These are phyloP conservation scores for Mamestra configurata DNA, from an alignment of 1,140 invertebrate genomes.

Conservation along the genomic window DNA sequence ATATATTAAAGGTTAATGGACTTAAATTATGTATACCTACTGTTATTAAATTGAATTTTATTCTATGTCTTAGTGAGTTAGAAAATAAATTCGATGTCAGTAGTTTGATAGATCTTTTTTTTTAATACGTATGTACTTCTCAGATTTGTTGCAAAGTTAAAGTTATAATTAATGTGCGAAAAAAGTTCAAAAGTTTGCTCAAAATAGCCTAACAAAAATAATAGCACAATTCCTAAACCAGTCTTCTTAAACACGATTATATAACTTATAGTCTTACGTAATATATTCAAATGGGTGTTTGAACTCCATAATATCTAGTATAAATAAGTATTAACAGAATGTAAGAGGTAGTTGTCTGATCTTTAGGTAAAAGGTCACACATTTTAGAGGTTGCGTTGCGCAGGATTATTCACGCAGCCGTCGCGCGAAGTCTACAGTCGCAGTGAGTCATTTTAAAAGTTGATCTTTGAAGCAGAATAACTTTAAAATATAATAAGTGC, in stretches of 20 bases:
- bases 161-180: background rate
- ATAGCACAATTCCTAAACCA: background rate
- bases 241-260: background rate
- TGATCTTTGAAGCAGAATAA: constrained; percentile 4
- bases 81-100: background rate
- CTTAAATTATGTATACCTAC: background rate
- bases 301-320: background rate
- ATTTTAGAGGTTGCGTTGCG: background rate
- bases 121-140: too few relatives aligned
- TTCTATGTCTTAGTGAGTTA: background rate
- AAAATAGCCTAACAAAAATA: background rate
- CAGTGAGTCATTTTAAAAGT: constrained; percentile 22
- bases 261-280: background rate
- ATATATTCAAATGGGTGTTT: constrained; percentile 18
- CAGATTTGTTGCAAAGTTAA: too few relatives aligned
- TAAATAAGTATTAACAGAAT: background rate
- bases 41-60: background rate
- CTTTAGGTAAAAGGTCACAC: background rate
- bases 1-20: constrained; percentile 6
- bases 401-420: background rate
- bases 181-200: background rate
- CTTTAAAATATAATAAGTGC: constrained; percentile 11
- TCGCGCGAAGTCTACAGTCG: background rate
- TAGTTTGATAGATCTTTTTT: too few relatives aligned
- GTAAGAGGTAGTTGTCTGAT: background rate